Evolutionary conservation across 1,140 invertebrate species (phyloP), one percentile per base, ranked within the genome.

Genomic region (Drosophila watanabei): DNA sequence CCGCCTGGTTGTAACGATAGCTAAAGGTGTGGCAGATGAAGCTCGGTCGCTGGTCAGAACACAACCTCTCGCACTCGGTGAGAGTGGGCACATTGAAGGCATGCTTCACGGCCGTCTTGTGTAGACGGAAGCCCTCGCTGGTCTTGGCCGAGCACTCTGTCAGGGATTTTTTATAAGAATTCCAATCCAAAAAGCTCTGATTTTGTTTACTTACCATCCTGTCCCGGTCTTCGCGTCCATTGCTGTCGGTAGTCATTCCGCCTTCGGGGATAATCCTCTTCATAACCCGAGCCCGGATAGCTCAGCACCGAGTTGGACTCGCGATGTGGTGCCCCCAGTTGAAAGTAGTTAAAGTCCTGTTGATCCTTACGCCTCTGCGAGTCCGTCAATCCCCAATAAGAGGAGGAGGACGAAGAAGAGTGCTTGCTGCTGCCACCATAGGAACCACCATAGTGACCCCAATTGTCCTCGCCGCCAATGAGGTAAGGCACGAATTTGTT

Each of bases 11-110:
- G 35, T 93, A 93, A 95, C 96, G 95, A 82, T 95, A 97, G 75
- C 96, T 96, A 81, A 96, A 97, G 1, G 96, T 96, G 52, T 95
- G 94, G 81, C 97, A 97, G 66, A 93, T 93, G 77, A 97, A 97
- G 43, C 95, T 94, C 35, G 80, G 68, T 33, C 94, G 94, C 91
- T 97, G 96, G n/a, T 94, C 94, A 35, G 95, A 95, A 85, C 97
- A 97, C 18, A 96, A 93, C 0, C 94, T 93, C 82, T 97, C 96
- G 92, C 97, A 97, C 32, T 96, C 96, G 18, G 96, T 95, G 13
- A 97, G 94, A 32, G 95, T 95, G 2, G 95, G 94, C 2, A 96
- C 95, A 6, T 94, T 92, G 30, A 95, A 94, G 2, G 96, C 95
- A 52, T 96, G 95, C 52, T 95, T 94, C 2, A 97, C 94, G 4